A percentile compares a stretch with the other conserved stretches of the same genome.
These are phyloP conservation scores for Cepaea nemoralis DNA, from an alignment of 1,140 invertebrate genomes.

Conservation along the genomic window DNA sequence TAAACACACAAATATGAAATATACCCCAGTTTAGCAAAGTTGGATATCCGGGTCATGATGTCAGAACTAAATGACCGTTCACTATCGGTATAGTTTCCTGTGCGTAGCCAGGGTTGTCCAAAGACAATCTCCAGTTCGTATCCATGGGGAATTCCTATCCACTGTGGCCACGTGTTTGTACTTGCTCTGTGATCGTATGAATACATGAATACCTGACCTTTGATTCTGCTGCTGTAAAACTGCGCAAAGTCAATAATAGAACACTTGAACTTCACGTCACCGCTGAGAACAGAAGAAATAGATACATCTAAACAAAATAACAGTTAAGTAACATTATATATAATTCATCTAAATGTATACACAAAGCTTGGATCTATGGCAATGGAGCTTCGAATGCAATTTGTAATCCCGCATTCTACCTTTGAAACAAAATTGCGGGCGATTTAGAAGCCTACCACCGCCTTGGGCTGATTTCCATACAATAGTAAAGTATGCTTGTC, in stretches of 20 bases:
- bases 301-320: too few species aligned
- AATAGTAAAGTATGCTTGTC: too few species aligned
- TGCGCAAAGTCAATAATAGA: constrained; percentile 52
- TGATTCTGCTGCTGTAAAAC: background rate
- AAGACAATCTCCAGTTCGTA: constrained; percentile 96
- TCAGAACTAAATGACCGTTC: constrained; percentile 88
- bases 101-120: constrained; percentile 82
- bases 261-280: constrained; percentile 62
- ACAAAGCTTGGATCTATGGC: too few species aligned
- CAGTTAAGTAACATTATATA: too few species aligned
- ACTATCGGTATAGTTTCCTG: constrained; percentile 85
- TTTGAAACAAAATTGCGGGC: too few species aligned
- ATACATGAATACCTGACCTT: constrained; percentile 55
- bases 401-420: too few species aligned
- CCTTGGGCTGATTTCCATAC: too few species aligned
- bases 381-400: too few species aligned
- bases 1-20: too few species aligned
- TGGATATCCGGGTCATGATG: constrained; percentile 91
- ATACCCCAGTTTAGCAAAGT: constrained; percentile 78
- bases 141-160: constrained; percentile 95
- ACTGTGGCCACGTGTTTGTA: constrained; percentile 90
- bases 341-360: too few species aligned
- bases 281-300: constrained; percentile 76
- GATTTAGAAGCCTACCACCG: too few species aligned
- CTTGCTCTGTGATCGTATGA: constrained; percentile 52